A percentile compares a stretch with the other conserved stretches of the same genome.
These are phyloP conservation scores for Origma solitaria DNA, from an alignment of 2,113 vertebrate species.

Conservation along the genomic window DNA sequence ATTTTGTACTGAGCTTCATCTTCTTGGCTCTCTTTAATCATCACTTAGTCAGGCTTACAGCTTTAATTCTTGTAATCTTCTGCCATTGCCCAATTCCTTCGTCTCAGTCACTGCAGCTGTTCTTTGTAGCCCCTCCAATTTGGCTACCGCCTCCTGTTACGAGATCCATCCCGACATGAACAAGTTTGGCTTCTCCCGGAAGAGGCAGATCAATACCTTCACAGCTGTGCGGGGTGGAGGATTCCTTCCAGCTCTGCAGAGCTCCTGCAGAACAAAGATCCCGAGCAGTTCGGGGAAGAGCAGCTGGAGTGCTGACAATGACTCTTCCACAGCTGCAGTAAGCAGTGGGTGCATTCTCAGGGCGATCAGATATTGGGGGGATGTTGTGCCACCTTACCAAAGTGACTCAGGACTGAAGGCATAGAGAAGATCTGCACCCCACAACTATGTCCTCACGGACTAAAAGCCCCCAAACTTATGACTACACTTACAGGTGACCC, in stretches of 20 bases:
- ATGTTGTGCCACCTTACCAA: background rate
- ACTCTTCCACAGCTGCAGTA: fast-evolving
- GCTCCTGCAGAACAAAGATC: background rate
- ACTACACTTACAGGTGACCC: background rate
- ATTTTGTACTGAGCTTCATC: background rate
- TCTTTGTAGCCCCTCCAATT: background rate
- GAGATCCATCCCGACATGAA: background rate
- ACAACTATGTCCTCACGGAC: background rate
- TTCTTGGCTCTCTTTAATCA: background rate
- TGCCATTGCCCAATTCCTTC: background rate
- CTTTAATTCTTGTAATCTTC: background rate
- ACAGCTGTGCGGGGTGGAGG: background rate
- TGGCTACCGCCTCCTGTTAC: fast-evolving
- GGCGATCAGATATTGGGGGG: no score
- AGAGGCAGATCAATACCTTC: background rate
- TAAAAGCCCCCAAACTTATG: background rate
- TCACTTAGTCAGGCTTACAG: background rate
- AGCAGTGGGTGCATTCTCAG: background rate
- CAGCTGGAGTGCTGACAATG: background rate
- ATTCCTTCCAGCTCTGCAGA: background rate
- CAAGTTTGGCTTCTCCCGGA: background rate
- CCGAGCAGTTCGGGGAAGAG: background rate
- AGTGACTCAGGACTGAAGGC: background rate
- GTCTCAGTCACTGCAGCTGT: background rate
- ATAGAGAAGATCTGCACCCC: background rate